Evolutionary conservation across 2,797 vertebrate genomes (phyloP), one percentile per base, ranked within the genome.

Genomic region (Paedocypris micromegethes): DNA sequence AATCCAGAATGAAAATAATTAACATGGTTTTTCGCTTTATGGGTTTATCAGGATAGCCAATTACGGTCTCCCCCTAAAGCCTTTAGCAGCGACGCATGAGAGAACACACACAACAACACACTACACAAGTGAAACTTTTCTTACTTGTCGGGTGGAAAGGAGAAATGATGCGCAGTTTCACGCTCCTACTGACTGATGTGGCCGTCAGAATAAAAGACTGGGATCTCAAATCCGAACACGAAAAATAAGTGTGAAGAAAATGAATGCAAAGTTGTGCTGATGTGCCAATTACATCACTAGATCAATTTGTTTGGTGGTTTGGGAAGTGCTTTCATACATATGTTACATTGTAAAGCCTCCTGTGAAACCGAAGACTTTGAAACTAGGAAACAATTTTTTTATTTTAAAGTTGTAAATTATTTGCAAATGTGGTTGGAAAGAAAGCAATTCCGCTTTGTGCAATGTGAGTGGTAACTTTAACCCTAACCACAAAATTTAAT

Each of bases 1-100:
- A 86, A 87, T 83, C 75, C 71, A 64, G 57, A 78, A 82, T 58
- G 39, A 80, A 84, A 81, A 78, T 72, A 77, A 85, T 83, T 83
- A 86, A 83, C 66, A 66, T 71, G 72, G 55, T 64, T 61, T 76
- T 82, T 65, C 75, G 51, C 64, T 83, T 83, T 77, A 76, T 79
- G 68, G 64, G 79, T 83, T 83, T 75, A 81, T 77, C 73, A 73
- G 62, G 74, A 71, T 71, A 78, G 70, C 73, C 82, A 82, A 80
- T 85, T 86, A 79, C 62, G 76, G 74, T 70, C 64, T 73, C 77
- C 56, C 65, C 79, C 67, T 53, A 70, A 79, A 77, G 58, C 54
- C 60, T 63, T 55, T 56, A 57, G 45, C 4, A 40, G 49, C 6
- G 53, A 69, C 8, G 43, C 66, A 66, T 64, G 58, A 45, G n/a